Conservation (phyloP, 2,113 vertebrate genomes). For the Campylomormyrus numenius region DNA sequence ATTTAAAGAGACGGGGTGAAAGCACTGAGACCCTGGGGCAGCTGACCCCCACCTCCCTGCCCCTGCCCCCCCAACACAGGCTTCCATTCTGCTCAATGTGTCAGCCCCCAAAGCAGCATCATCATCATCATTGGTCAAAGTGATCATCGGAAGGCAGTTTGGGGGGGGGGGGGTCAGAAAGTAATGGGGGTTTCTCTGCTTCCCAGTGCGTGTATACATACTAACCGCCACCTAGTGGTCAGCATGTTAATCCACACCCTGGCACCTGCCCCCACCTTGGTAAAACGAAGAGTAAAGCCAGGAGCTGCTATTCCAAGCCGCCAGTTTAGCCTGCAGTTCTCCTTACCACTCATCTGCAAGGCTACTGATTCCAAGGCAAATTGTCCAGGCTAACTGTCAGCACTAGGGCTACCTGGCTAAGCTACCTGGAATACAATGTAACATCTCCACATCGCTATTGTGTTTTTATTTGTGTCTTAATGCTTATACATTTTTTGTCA, state of each 20-base stretch:
- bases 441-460: not conserved
- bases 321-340: not conserved
- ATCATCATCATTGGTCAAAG: slow-evolving; percentile 18
- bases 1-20: slow-evolving; percentile 66
- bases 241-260: not conserved
- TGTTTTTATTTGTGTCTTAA: not conserved
- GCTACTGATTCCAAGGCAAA: not conserved
- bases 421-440: not conserved
- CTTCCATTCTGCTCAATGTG: too few species aligned
- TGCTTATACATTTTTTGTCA: not conserved
- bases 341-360: not conserved
- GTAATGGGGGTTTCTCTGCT: not conserved
- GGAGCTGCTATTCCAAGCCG: not conserved
- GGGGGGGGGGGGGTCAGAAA: not conserved
- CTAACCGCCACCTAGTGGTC: not conserved
- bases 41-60: not conserved
- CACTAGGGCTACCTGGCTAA: not conserved
- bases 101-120: not conserved
- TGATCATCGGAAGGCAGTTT: slow-evolving; percentile 47
- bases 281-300: not conserved
- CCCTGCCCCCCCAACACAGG: not conserved
- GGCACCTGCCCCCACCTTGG: not conserved
- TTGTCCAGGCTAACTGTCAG: not conserved
- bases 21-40: not conserved
- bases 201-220: not conserved